Percentiles rank a stretch among this genome's conserved stretches.
These are phyloP conservation scores for Myotis brandtii DNA, from an alignment of 2,113 vertebrate species.

Conservation along the genomic window DNA sequence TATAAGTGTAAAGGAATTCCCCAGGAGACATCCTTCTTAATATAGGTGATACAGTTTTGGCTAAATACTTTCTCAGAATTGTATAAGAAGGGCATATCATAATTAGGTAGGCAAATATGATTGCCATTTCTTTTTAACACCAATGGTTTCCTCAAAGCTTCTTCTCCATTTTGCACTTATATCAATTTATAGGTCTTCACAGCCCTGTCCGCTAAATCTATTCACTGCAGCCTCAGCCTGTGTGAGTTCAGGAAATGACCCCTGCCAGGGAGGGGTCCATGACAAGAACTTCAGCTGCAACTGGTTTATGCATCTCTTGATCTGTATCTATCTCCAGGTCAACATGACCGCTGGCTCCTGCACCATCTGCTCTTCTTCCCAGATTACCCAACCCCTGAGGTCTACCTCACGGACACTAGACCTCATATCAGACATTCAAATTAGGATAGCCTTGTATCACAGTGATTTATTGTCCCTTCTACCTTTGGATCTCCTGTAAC, in stretches of 20 bases:
- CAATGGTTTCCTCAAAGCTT: neutral
- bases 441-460: neutral
- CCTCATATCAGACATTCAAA: neutral
- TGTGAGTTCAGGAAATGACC: neutral
- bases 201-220: neutral
- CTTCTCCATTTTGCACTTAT: neutral
- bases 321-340: neutral
- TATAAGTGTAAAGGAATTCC: neutral
- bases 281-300: neutral
- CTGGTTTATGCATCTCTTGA: neutral
- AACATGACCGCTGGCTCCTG: neutral
- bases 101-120: neutral
- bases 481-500: neutral
- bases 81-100: neutral
- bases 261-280: neutral
- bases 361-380: neutral
- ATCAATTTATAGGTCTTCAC: neutral
- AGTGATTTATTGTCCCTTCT: neutral
- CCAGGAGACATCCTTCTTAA: neutral
- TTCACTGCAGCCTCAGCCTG: neutral
- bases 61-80: neutral
- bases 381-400: neutral
- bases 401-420: neutral
- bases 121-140: conserved; percentile 3
- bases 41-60: neutral